These are phyloP conservation scores for Carposina sasakii DNA, from an alignment of 1,140 invertebrate genomes.

Conservation along the genomic window DNA sequence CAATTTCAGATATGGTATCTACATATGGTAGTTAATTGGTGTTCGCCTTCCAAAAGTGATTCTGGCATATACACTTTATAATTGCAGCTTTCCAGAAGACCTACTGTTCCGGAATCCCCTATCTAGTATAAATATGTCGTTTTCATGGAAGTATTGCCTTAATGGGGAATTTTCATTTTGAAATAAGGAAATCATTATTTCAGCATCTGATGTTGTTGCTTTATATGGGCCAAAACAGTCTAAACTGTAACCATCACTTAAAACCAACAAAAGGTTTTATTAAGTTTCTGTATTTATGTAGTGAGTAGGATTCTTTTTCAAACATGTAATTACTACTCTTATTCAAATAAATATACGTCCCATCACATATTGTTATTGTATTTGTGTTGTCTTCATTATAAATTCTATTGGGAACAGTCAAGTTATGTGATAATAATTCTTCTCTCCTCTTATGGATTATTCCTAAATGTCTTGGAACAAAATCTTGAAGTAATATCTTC, in stretches of 20 bases:
- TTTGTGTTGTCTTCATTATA: not conserved
- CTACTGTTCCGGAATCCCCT: too few relatives aligned
- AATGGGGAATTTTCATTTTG: not conserved
- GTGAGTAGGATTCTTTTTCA: not conserved
- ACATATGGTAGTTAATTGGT: too few relatives aligned
- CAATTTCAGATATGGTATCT: too few relatives aligned
- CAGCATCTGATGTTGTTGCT: not conserved
- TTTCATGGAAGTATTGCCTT: not conserved
- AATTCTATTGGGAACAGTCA: not conserved
- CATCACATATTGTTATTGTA: not conserved
- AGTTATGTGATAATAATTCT: not conserved
- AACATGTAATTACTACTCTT: not conserved
- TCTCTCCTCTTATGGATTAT: not conserved
- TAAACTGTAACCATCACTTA: not conserved
- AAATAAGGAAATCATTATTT: not conserved
- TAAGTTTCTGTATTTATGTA: not conserved
- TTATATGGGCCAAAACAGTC: not conserved
- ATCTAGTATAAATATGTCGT: not conserved
- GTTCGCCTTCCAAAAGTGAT: too few relatives aligned
- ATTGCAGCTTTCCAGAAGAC: too few relatives aligned
- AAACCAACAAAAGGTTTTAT: not conserved
- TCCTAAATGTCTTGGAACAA: not conserved
- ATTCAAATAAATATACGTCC: not conserved
- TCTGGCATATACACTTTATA: too few relatives aligned
- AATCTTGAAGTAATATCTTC: not conserved